These are phyloP conservation scores for Oncorhynchus masou DNA, from an alignment of 2,113 vertebrate species.

Conservation along the genomic window DNA sequence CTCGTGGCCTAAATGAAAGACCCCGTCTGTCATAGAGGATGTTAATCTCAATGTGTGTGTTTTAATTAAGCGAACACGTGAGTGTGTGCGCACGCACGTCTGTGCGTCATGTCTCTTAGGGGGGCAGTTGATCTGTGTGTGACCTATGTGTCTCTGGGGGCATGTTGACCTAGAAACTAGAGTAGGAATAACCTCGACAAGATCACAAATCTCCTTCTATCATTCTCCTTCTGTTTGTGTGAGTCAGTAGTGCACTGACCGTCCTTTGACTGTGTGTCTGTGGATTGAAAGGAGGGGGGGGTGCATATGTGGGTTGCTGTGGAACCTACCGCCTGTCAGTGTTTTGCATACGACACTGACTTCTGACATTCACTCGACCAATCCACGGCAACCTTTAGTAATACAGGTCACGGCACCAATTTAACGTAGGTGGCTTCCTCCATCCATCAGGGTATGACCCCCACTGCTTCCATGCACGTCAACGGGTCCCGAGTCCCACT, in stretches of 20 bases:
- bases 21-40: slow-evolving; percentile 20
- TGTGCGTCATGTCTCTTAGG: background rate
- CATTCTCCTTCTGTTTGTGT: slow-evolving; percentile 11
- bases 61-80: background rate
- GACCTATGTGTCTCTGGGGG: slow-evolving; percentile 31
- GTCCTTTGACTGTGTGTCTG: background rate
- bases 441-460: background rate
- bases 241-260: background rate
- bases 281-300: background rate
- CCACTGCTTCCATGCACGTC: background rate
- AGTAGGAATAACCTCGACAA: slow-evolving; percentile 41
- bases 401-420: background rate
- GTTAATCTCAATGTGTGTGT: slow-evolving; percentile 19
- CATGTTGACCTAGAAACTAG: slow-evolving; percentile 43
- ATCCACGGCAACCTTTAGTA: background rate
- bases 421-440: background rate
- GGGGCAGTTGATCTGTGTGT: slow-evolving; percentile 10
- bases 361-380: background rate
- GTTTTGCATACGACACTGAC: background rate
- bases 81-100: slow-evolving; percentile 4
- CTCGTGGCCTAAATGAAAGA: background rate
- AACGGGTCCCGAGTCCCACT: background rate
- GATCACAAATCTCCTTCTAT: slow-evolving; percentile 43
- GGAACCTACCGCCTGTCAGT: background rate
- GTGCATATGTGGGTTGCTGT: background rate